Evolutionary conservation across 2,888 invertebrate genomes (phyloP), one percentile per base, ranked within the genome.

Genomic region (Chironomus riparius): DNA sequence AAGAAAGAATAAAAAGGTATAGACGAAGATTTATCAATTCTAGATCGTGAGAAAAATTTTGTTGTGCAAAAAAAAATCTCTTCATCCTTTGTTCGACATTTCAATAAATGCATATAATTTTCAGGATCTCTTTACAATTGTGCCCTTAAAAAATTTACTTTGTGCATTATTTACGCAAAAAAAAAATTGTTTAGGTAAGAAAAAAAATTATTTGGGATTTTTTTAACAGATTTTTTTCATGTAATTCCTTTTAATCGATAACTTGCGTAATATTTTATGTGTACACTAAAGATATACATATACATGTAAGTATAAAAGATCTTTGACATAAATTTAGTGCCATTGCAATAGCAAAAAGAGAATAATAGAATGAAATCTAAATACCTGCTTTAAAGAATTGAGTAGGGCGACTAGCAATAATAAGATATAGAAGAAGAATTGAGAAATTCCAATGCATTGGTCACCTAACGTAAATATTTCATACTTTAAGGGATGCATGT

Each of bases 41-140:
- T 48, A 15, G 74, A 74, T 74, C 74, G 74, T 74, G 74, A 74
- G 74, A 74, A 74, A 74, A 71, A 68, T 47, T n/a, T 74, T 74
- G 65, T 65, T 65, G 24, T 21, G 61, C 65, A 74, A 74, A 74
- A 68, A n/a, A 50, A 15, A 56, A 38, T 21, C 68, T 68, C 48
- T 74, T 74, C 48, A 65, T 38, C 61, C 18, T 18, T 74, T 74
- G 65, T 74, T 74, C 68, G 48, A 48, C 3, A 62, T 62, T 72
- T 61, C 72, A 72, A 70, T 70, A 70, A 72, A 72, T 72, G 72
- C 72, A 72, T 72, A 70, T 56, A 48, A 70, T 70, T 56, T n/a
- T 56, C 56, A 15, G n/a, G 56, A 71, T 56, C 68, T 3, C 10
- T 56, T n/a, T 47, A 10, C 47, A 47, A 47, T 47, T 38, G 38